Evolutionary conservation across 2,113 vertebrate species (phyloP).

Genomic region (Melanotaenia duboulayi): DNA sequence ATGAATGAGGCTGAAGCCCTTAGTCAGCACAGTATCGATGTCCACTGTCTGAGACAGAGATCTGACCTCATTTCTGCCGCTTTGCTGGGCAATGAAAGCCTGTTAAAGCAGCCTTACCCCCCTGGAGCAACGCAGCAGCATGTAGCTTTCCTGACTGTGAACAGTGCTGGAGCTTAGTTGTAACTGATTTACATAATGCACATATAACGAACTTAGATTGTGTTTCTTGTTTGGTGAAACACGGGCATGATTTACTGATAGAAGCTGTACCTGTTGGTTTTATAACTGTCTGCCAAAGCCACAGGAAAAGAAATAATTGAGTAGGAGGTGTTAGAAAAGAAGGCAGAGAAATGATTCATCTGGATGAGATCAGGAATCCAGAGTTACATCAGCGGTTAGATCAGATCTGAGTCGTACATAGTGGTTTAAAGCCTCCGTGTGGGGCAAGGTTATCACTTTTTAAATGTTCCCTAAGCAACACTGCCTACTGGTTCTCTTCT

Average conservation of each 20-base stretch:
- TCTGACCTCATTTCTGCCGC: constrained; percentile 74
- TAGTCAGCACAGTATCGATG: constrained; percentile 72
- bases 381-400: constrained; percentile 17
- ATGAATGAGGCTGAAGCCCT: constrained; percentile 71
- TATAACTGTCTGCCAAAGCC: constrained; percentile 41
- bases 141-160: constrained; percentile 32
- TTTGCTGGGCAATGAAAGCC: constrained; percentile 48
- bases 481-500: background rate
- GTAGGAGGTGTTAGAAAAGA: constrained; percentile 40
- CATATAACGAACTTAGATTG: background rate
- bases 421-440: constrained; percentile 7
- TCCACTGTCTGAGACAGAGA: constrained; percentile 68
- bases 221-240: background rate
- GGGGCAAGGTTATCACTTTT: constrained; percentile 7
- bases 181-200: constrained; percentile 5
- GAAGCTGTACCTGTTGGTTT: constrained; percentile 50
- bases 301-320: constrained; percentile 4
- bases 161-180: constrained; percentile 7
- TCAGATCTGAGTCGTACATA: background rate
- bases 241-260: background rate
- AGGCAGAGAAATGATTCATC: constrained; percentile 31
- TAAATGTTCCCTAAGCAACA: too few species aligned
- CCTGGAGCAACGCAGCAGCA: constrained; percentile 3
- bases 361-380: constrained; percentile 32
- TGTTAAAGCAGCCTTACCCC: constrained; percentile 49